Evolutionary conservation across 2,797 vertebrate genomes (phyloP).

Genomic region (Platyrinchus mystaceus): DNA sequence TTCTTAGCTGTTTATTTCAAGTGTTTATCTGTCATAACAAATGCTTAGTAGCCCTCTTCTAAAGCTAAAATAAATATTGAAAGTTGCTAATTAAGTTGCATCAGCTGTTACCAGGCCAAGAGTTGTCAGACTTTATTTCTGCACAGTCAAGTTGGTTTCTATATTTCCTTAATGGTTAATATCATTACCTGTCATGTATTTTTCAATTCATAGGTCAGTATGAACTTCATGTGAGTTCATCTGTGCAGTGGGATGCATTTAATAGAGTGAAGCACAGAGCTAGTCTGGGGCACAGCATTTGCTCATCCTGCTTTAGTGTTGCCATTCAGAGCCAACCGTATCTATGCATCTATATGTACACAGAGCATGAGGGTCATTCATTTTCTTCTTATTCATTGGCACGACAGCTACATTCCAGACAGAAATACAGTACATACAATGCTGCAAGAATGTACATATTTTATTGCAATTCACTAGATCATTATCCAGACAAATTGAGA

Average conservation of each 20-base stretch:
- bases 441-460: background rate
- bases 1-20: background rate
- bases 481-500: background rate
- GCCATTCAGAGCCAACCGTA: background rate
- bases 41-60: background rate
- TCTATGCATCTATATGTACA: background rate
- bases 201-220: background rate
- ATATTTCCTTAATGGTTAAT: background rate
- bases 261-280: background rate
- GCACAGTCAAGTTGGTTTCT: background rate
- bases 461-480: background rate
- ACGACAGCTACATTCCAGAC: fast-evolving
- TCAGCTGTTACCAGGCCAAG: background rate
- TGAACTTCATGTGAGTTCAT: background rate
- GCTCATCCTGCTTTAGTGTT: background rate
- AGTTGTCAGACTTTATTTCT: background rate
- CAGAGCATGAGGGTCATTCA: background rate
- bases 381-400: background rate
- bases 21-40: background rate
- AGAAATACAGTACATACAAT: fast-evolving
- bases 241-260: background rate
- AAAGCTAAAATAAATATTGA: background rate
- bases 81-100: background rate
- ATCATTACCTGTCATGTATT: background rate
- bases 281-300: background rate